Evolutionary conservation across 1,140 invertebrate species (phyloP), one percentile per base, ranked within the genome.

Genomic region (Drosophila simulans): DNA sequence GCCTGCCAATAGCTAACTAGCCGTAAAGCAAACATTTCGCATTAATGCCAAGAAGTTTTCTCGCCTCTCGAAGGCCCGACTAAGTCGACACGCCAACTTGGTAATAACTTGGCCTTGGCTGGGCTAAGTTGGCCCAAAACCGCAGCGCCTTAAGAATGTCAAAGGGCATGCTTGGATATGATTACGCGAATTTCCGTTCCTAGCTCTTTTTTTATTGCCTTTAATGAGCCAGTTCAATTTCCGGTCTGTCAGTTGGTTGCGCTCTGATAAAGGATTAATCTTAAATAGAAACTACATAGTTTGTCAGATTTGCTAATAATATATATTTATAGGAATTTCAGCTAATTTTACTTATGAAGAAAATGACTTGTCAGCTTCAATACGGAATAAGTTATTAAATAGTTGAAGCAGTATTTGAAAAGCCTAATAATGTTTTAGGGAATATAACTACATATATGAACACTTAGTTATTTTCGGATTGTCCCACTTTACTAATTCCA

Each of bases 41-140:
- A 71, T 58, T 71, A 71, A 51, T 51, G 52, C 27, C 68, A 46
- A 71, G 70, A 72, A 58, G 31, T 70, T 70, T 69, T 40, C 63
- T 39, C 34, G 63, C 63, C 42, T 39, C 43, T 48, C 25, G 43
- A 58, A 22, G 27, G 35, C 10, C 12, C 1, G 13, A 45, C 59
- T 10, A 4, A 59, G 22, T 35, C 43, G 65, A 70, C 65, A 49
- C 52, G 52, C 71, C 31, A 51, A 64, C 46, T 40, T 75, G 70
- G 46, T 53, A 48, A 51, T 57, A 56, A 37, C 46, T 46, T 57
- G 71, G 52, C 72, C 71, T 75, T 75, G 72, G 53, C 43, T 74
- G n/a, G 17, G 31, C 25, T 48, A 55, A 42, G 17, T 55, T 49
- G 51, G 20, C 51, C 51, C 48, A 20, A 35, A 73, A 73, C 71